Evolutionary conservation across 2,797 vertebrate species (phyloP).

Genomic region (Enteromius treurensis): DNA sequence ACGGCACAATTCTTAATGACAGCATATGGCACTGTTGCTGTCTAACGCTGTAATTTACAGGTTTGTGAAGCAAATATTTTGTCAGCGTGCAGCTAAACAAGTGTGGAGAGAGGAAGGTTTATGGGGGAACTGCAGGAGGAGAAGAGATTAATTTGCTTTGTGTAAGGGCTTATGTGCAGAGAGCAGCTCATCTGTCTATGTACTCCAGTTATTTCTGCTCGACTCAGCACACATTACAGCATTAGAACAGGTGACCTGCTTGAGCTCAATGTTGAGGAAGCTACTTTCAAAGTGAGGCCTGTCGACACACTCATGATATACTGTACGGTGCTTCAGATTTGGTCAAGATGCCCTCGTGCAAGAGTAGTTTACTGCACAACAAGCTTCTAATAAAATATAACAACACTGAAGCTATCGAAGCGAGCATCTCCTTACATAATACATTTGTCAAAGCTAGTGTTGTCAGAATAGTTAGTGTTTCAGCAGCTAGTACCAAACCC

Average conservation of each 20-base stretch:
- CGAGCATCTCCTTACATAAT: not conserved
- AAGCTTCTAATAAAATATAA: not conserved
- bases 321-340: not conserved
- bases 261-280: conserved; percentile 2
- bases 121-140: conserved; percentile 33
- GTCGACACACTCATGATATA: not conserved
- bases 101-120: conserved; percentile 31
- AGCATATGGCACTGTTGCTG: conserved; percentile 40
- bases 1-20: conserved; percentile 40
- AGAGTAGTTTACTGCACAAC: not conserved
- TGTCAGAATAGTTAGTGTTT: not conserved
- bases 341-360: not conserved
- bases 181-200: conserved; percentile 42
- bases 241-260: conserved; percentile 37
- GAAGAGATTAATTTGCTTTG: conserved; percentile 43
- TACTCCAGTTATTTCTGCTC: conserved; percentile 47
- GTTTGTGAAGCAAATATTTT: conserved; percentile 49
- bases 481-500: too few species aligned
- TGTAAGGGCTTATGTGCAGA: conserved; percentile 41
- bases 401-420: not conserved
- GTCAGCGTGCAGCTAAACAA: conserved; percentile 41
- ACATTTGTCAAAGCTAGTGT: not conserved
- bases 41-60: conserved; percentile 46
- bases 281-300: not conserved
- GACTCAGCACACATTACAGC: conserved; percentile 38